Conservation (phyloP, 2,888 invertebrate species). For the Andrena bicolor region DNA sequence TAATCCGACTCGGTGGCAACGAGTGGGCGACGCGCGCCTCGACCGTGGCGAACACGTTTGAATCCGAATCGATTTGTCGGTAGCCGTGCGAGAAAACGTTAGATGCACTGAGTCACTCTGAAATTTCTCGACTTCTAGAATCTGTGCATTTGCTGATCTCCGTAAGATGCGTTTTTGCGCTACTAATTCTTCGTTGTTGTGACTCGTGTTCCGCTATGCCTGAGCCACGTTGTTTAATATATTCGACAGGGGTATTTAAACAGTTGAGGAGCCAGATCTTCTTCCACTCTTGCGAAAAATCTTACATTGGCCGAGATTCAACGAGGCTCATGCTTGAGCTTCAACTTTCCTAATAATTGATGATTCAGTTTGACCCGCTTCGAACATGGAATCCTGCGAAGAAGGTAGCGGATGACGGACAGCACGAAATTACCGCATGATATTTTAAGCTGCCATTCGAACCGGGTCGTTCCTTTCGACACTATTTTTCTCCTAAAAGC, state of each 20-base stretch:
- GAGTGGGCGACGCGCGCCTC: slow-evolving; percentile 63
- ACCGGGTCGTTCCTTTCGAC: background rate
- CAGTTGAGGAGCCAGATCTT: background rate
- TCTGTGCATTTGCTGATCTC: background rate
- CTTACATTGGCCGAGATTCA: background rate
- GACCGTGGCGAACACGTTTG: slow-evolving; percentile 29
- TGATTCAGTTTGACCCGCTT: slow-evolving; percentile 19
- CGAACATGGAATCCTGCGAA: background rate
- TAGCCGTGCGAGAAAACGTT: slow-evolving; percentile 13
- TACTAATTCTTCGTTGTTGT: too few relatives aligned
- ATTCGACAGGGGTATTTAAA: too few relatives aligned
- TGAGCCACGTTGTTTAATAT: too few relatives aligned
- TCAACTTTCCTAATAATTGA: slow-evolving; percentile 2
- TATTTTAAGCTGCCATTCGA: background rate
- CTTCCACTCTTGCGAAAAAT: background rate
- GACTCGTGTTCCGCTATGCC: too few relatives aligned
- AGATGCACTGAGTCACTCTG: background rate
- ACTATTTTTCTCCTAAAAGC: background rate
- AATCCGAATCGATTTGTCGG: slow-evolving; percentile 48
- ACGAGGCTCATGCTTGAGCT: background rate
- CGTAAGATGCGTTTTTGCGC: too few relatives aligned
- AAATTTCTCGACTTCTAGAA: slow-evolving; percentile 13
- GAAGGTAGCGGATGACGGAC: background rate
- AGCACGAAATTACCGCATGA: slow-evolving; percentile 16
- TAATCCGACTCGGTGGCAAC: slow-evolving; percentile 58